Conservation (phyloP, 2,113 vertebrate genomes). For the Saccopteryx bilineata region DNA sequence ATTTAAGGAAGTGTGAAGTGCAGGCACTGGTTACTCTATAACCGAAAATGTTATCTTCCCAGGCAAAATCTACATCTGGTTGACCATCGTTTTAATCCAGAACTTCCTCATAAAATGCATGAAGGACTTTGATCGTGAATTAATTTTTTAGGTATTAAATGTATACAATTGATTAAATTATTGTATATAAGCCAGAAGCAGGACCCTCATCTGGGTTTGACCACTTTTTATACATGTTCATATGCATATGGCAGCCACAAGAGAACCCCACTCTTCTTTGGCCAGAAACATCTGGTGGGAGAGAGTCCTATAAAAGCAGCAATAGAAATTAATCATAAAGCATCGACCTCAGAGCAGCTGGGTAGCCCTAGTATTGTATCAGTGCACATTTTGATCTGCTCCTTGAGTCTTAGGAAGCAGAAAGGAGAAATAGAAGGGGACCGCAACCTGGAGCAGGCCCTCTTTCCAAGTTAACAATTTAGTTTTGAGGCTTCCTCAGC, state of each 20-base stretch:
- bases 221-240: slow-evolving; percentile 92
- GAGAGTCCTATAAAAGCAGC: slow-evolving; percentile 87
- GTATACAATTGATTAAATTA: slow-evolving; percentile 93
- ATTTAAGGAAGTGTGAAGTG: slow-evolving; percentile 88
- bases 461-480: slow-evolving; percentile 47
- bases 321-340: slow-evolving; percentile 89
- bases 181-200: slow-evolving; percentile 95
- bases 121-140: slow-evolving; percentile 91
- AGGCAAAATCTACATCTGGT: slow-evolving; percentile 83
- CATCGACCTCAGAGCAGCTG: slow-evolving; percentile 84
- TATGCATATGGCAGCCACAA: slow-evolving; percentile 85
- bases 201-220: slow-evolving; percentile 88
- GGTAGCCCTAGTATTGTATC: slow-evolving; percentile 78
- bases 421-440: slow-evolving; percentile 51
- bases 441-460: neutral
- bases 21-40: slow-evolving; percentile 68
- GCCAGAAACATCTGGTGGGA: slow-evolving; percentile 80
- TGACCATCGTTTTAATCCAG: slow-evolving; percentile 89
- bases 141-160: slow-evolving; percentile 90
- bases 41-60: slow-evolving; percentile 80
- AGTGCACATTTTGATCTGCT: slow-evolving; percentile 82
- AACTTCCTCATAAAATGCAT: slow-evolving; percentile 92
- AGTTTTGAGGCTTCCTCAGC: slow-evolving; percentile 56
- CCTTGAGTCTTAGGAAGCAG: slow-evolving; percentile 83
- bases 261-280: slow-evolving; percentile 82